Evolutionary conservation across 30 jellyfish, hydroid and myxozoan species (phyloP).

Genomic region (Pelagia noctiluca): DNA sequence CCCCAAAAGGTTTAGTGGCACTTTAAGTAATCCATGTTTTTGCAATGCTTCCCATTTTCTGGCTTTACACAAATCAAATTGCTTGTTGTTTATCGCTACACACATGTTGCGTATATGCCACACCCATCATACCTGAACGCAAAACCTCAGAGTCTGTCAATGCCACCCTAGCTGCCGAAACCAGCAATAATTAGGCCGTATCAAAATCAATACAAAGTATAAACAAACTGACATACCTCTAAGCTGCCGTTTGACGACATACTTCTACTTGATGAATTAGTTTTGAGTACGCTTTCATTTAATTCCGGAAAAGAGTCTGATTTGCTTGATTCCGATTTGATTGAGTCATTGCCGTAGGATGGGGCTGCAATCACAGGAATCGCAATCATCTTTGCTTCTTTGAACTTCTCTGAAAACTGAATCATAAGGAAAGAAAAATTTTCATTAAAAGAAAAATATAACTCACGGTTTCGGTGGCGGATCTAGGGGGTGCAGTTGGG

Average conservation of each 20-base stretch:
- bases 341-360: constrained; percentile 58
- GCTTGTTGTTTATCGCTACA: no score
- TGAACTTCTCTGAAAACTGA: constrained; percentile 92
- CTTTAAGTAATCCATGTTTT: no score
- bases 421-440: neutral
- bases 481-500: no score
- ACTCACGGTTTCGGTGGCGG: neutral
- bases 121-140: no score
- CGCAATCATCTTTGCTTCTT: constrained; percentile 78
- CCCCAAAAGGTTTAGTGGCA: no score
- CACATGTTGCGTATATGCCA: no score
- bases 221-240: constrained; percentile 73
- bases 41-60: no score
- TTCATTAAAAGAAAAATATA: neutral
- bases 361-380: constrained; percentile 54
- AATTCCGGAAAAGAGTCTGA: constrained; percentile 66
- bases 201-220: neutral
- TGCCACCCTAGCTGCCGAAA: neutral
- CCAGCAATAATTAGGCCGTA: neutral
- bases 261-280: constrained; percentile 69
- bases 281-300: constrained; percentile 48
- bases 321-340: constrained; percentile 52
- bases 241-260: constrained; percentile 90
- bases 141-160: no score
- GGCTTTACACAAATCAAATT: no score